phyloP scores from a whole-genome alignment of 2,888 invertebrate species.

The Galerucella pusilla region DNA sequence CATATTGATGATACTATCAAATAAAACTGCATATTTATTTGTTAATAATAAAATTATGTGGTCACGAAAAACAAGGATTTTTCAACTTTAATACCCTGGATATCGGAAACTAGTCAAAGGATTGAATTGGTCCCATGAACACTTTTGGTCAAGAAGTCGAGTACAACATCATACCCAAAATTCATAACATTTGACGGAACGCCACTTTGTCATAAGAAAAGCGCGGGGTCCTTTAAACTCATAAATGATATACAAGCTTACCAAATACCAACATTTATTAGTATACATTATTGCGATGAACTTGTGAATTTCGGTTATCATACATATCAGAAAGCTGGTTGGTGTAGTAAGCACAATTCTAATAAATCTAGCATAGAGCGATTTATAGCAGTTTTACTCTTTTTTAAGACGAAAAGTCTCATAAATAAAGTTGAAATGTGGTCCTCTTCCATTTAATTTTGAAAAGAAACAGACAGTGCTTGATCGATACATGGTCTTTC shows the following conservation, averaged over 20 bases:
- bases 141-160: no score
- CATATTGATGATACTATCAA: no score
- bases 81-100: no score
- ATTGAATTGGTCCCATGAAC: no score
- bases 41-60: no score
- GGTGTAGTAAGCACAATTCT: conserved; percentile 32
- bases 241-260: not conserved
- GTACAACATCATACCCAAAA: no score
- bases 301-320: conserved; percentile 6
- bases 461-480: conserved; percentile 47
- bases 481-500: conserved; percentile 46
- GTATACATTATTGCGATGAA: not conserved
- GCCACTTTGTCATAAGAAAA: no score
- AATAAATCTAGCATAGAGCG: conserved; percentile 38
- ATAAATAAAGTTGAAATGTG: conserved; percentile 49
- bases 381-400: conserved; percentile 44
- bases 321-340: conserved; percentile 15
- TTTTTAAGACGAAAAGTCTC: conserved; percentile 42
- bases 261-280: not conserved
- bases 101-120: no score
- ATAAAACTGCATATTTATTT: no score
- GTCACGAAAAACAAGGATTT: no score
- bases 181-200: no score
- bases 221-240: no score
- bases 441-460: conserved; percentile 42